Evolutionary conservation across 2,888 invertebrate species (phyloP), one percentile per base, ranked within the genome.

Genomic region (Hyposoter didymator): DNA sequence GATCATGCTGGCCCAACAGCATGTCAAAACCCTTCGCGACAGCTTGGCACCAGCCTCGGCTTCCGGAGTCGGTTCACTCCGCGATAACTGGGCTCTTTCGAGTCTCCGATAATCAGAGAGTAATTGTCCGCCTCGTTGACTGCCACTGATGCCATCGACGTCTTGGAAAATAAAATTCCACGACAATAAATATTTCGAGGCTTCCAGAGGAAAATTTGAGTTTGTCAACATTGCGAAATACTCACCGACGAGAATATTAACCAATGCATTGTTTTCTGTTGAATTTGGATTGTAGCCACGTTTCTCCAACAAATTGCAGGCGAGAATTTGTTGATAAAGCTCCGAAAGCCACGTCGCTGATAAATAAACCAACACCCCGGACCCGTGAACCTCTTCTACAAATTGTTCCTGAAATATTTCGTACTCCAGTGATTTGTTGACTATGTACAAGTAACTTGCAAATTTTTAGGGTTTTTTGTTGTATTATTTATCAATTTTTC

Each of bases 321-420:
- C 96, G 5, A 98, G 94, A 1, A 98, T 96, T 91, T 97, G 97
- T 90, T 98, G 98, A 92, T 99, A 99, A 8, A 99, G 95, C 91
- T 99, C 98, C 49, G 98, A 96, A 2, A 99, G 95, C 99, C 99
- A 99, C 0, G 98, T 97, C 0, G 98, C 98, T 0, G 99, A 98
- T 12, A 99, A 95, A 92, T 98, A 99, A 7, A 99, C 97, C 39
- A 99, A 94, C 22, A 99, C 97, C 0, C 99, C 99, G 83, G 98
- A 98, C 47, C 98, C 97, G 92, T 98, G 97, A 7, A 99, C 97
- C 92, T 98, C 97, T 90, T 98, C 98, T 1, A 98, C 97, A 92
- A 99, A 99, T 93, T 98, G 97, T 85, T 97, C 97, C 96, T 99
- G 90, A 66, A 91, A 90, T 64, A 55, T 52, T 3, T 7, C 10